These are phyloP conservation scores for Bucco capensis DNA, from an alignment of 2,113 vertebrate genomes.

Conservation along the genomic window DNA sequence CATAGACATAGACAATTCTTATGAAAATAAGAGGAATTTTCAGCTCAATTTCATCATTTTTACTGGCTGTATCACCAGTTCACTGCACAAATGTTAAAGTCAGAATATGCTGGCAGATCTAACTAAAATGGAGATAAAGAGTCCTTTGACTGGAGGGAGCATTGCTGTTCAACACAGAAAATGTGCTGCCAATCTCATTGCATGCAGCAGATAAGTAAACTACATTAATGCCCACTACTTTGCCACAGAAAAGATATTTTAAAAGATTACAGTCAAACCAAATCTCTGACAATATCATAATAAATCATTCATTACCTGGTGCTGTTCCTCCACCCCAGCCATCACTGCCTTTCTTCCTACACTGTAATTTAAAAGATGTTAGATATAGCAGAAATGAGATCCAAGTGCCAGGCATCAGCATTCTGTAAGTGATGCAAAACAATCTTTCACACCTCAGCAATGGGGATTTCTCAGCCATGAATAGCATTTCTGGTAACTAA, in stretches of 20 bases:
- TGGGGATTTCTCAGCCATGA: background rate
- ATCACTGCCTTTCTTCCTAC: background rate
- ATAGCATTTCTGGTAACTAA: background rate
- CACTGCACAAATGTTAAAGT: background rate
- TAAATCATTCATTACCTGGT: background rate
- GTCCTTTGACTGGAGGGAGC: fast-evolving
- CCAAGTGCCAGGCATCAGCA: background rate
- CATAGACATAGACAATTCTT: background rate
- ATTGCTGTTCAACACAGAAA: background rate
- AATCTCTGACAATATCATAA: background rate
- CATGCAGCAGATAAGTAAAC: background rate
- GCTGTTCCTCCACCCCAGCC: background rate
- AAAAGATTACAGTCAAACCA: background rate
- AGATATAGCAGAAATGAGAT: background rate
- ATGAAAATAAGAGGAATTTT: background rate
- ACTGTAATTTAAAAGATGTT: background rate
- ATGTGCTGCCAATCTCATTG: background rate
- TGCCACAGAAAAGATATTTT: background rate
- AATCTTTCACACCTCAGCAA: background rate
- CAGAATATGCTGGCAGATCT: background rate
- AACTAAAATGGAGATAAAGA: background rate
- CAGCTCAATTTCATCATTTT: background rate
- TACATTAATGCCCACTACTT: background rate
- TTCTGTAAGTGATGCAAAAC: background rate
- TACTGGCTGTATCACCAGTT: background rate